Base-by-base conservation (phyloP, 2,888 invertebrate species). In the Watsonalla cultraria region DNA sequence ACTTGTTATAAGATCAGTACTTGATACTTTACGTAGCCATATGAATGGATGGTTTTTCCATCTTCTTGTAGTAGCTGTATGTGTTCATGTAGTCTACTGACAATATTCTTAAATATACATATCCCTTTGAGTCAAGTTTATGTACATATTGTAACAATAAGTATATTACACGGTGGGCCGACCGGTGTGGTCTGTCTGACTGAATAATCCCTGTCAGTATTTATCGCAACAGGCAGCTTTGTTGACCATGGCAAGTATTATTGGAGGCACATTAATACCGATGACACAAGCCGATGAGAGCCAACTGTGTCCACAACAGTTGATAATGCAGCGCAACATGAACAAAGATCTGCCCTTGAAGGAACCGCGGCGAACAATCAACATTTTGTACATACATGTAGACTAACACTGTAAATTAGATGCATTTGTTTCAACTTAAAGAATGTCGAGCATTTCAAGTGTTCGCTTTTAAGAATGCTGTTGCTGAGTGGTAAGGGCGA, bases 201-300 rank as follows among this genome's bases (percentile, higher is more conserved):
- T 78, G 78, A 81, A 81, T 79, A 76, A 77, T 70, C 70, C 68
- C 72, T 80, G 77, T 78, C 73, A 74, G 67, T 78, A 77, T 81
- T 82, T 81, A 86, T 82, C 82, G 76, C 76, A 77, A 78, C 78
- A 78, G 78, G 76, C 80, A 78, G 80, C 84, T 85, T 84, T 83
- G 86, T 87, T 83, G 80, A 82, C 80, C 76, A 78, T 80, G 76
- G 78, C 78, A 79, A 78, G 80, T 85, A 84, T 80, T 84, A 87
- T 84, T 82, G 82, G 80, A 83, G 71, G 79, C 74, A 86, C 86
- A 87, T 87, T 86, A 85, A 88, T 87, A 87, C 82, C 76, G 86
- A 89, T 89, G 89, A 89, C 87, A 90, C 84, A 86, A 82, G 80
- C 79, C 82, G 82, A 86, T 85, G 85, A 84, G 78, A 81, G 81